Evolutionary conservation across 1,140 invertebrate genomes (phyloP).

Genomic region (Listronotus bonariensis): DNA sequence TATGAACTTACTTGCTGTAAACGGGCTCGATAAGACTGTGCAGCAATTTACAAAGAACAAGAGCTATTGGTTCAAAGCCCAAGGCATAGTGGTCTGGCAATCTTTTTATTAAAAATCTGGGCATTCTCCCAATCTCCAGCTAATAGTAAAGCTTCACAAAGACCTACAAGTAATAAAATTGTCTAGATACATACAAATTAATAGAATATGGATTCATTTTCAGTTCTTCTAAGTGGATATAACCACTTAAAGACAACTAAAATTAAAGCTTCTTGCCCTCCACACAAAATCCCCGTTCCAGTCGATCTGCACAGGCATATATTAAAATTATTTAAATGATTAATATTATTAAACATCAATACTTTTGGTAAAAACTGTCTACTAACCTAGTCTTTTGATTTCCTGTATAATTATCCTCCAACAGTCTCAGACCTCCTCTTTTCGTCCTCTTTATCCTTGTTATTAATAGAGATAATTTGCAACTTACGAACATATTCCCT

Average conservation of each 20-base stretch:
- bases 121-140: conserved; percentile 92
- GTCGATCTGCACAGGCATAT: too few relatives aligned
- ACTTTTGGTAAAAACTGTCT: background rate
- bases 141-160: conserved; percentile 85
- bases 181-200: background rate
- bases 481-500: conserved; percentile 87
- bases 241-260: too few relatives aligned
- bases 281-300: too few relatives aligned
- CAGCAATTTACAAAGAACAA: conserved; percentile 79
- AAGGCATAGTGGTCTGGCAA: conserved; percentile 83
- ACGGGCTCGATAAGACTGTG: conserved; percentile 87
- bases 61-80: conserved; percentile 78
- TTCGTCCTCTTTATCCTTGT: conserved; percentile 76
- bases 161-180: conserved; percentile 61
- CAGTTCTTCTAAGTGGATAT: too few relatives aligned
- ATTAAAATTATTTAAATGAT: too few relatives aligned
- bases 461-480: conserved; percentile 83
- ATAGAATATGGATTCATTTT: too few relatives aligned
- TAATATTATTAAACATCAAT: too few relatives aligned
- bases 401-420: conserved; percentile 69
- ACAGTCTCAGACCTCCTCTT: conserved; percentile 71
- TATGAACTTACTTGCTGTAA: conserved; percentile 74
- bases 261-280: too few relatives aligned
- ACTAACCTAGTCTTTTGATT: conserved; percentile 90
- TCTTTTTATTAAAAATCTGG: conserved; percentile 72